phyloP scores from a whole-genome alignment of 2,113 vertebrate species.

The Mustelus asterias region DNA sequence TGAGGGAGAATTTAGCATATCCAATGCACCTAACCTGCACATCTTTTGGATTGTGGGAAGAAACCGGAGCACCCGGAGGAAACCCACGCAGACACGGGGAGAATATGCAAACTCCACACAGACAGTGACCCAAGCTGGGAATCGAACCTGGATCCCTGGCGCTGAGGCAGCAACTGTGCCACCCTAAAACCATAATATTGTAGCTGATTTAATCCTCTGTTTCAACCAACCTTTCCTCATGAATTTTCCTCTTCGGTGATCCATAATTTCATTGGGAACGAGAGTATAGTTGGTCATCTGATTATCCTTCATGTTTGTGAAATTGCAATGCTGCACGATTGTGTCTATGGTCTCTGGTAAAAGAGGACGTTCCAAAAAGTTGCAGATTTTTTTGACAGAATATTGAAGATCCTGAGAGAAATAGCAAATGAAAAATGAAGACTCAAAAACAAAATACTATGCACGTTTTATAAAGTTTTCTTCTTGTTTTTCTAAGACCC shows the following conservation, averaged over 20 bases:
- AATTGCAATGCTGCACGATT: constrained; percentile 61
- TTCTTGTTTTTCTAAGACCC: neutral
- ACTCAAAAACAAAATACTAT: neutral
- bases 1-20: too few species aligned
- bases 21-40: too few species aligned
- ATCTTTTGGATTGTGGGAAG: too few species aligned
- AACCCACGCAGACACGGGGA: too few species aligned
- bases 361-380: constrained; percentile 60
- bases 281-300: constrained; percentile 68
- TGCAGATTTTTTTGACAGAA: constrained; percentile 52
- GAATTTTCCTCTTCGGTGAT: constrained; percentile 69
- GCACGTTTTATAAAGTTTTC: neutral
- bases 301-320: constrained; percentile 69
- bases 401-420: constrained; percentile 55
- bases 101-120: too few species aligned
- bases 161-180: too few species aligned
- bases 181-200: neutral
- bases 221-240: constrained; percentile 69
- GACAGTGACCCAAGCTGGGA: too few species aligned
- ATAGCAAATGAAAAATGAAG: neutral
- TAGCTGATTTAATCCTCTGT: neutral
- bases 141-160: too few species aligned
- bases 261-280: constrained; percentile 60
- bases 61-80: too few species aligned
- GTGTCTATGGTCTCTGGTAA: constrained; percentile 49